These are phyloP conservation scores for Anguilla obscura DNA, from an alignment of 2,797 vertebrate species.

Conservation along the genomic window DNA sequence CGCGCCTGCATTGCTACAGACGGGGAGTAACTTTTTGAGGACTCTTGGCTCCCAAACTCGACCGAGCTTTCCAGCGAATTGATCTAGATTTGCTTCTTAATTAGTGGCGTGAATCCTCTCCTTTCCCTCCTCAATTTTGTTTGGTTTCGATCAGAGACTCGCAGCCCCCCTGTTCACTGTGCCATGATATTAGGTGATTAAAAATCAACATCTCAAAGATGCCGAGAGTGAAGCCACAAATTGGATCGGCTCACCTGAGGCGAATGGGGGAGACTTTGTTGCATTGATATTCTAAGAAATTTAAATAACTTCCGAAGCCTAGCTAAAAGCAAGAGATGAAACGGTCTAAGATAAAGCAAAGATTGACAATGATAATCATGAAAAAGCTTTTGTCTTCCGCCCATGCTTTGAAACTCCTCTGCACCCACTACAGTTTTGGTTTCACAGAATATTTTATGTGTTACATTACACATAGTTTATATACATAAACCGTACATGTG, in stretches of 20 bases:
- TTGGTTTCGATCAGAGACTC: neutral
- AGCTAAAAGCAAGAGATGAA: conserved; percentile 19
- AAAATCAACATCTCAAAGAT: conserved; percentile 30
- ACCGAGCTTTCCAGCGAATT: neutral
- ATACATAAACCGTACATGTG: neutral
- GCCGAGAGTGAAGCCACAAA: conserved; percentile 16
- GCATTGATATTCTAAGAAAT: conserved; percentile 19
- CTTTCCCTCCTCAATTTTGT: neutral
- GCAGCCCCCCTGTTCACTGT: conserved; percentile 27
- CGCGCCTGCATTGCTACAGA: conserved; percentile 1
- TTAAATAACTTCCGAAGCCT: conserved; percentile 22
- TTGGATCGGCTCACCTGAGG: conserved; percentile 29
- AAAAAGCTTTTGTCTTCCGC: neutral
- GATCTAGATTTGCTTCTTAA: conserved; percentile 23
- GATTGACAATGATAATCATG: conserved; percentile 9
- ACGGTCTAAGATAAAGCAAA: neutral
- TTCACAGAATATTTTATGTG: neutral
- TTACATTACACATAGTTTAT: neutral
- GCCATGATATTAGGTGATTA: conserved; percentile 37
- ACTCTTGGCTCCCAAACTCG: neutral
- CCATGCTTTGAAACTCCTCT: neutral
- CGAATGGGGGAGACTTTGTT: conserved; percentile 3
- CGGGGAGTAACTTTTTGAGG: neutral
- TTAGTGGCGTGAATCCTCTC: conserved; percentile 18
- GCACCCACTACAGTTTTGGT: neutral